Base-by-base conservation (phyloP, 1,140 invertebrate genomes). In the Plectrocnemia conspersa region DNA sequence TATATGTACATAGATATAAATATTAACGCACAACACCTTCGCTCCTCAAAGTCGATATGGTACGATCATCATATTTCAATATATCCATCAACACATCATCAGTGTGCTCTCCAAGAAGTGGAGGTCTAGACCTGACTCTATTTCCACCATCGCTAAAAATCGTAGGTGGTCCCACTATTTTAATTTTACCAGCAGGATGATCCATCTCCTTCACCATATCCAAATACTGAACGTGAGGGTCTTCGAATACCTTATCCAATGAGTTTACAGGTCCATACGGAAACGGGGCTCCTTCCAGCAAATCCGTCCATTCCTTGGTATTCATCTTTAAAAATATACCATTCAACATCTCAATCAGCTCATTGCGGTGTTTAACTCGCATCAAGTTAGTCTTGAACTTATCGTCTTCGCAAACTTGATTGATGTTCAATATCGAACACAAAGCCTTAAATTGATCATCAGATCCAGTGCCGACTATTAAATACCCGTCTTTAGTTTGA, bases 181-280 rank as follows among this genome's bases (percentile, higher is more conserved):
- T 89, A 0, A 97, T 73, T 40, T 69, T 77, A 0, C 86, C 89
- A 27, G 80, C 81, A 0, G 83, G 74, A 76, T 95, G 89, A 1
- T 80, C 66, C 49, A 96, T 63, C 47, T 83, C 82, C 71, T 91
- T 82, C 1, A 96, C 86, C 52, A 95, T 65, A 11, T 77, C 75
- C 62, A 88, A 86, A 15, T 83, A 73, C 59, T 83, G 75, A 0
- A 96, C 80, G 73, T 97, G 93, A 4, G 84, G 84, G 76, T 97
- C 91, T 40, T 82, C 76, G 68, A 97, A 98, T 0, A 91, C 89
- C 70, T 93, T 80, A 50, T 79, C 70, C 65, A 97, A 83, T 11
- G 76, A 83, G 74, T 98, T 98, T 1, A 98, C 82, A 0, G 91
- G 91, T 0, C 92, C 94, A 68, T 85, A 89, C 2, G 94, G 91